Percentiles rank a stretch among this genome's conserved stretches.
Evolutionary conservation across 2,888 invertebrate species (phyloP).

Genomic region (Horisme vitalbata): DNA sequence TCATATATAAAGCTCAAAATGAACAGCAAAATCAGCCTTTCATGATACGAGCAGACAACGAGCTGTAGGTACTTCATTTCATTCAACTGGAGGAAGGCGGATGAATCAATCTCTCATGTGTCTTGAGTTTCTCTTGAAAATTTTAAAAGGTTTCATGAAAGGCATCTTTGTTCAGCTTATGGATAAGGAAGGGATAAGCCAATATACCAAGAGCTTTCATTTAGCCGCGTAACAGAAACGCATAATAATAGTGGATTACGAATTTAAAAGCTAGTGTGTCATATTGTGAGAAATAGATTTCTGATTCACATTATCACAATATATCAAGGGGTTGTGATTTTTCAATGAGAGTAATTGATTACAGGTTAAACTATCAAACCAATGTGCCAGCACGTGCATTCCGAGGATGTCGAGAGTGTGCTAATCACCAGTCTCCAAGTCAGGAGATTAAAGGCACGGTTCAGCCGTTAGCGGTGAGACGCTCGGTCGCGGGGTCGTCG

Average conservation of each 20-base stretch:
- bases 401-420: neutral
- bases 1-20: neutral
- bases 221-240: too few species aligned
- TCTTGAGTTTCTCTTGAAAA: neutral
- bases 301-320: too few species aligned
- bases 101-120: conserved; percentile 1
- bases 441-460: conserved; percentile 51
- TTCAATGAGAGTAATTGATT: too few species aligned
- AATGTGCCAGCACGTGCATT: neutral
- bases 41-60: neutral
- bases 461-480: conserved; percentile 52
- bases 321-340: too few species aligned
- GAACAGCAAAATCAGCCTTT: too few species aligned
- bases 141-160: too few species aligned
- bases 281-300: too few species aligned
- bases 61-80: neutral
- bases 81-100: conserved; percentile 1
- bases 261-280: too few species aligned
- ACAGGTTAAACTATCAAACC: neutral
- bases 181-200: too few species aligned
- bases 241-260: too few species aligned
- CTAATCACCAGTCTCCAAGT: conserved; percentile 11
- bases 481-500: conserved; percentile 71
- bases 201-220: too few species aligned
- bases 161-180: too few species aligned